Percentiles rank a stretch among this genome's conserved stretches.
Conservation (phyloP, 2,888 invertebrate species). For the Hypolimnas misippus region DNA sequence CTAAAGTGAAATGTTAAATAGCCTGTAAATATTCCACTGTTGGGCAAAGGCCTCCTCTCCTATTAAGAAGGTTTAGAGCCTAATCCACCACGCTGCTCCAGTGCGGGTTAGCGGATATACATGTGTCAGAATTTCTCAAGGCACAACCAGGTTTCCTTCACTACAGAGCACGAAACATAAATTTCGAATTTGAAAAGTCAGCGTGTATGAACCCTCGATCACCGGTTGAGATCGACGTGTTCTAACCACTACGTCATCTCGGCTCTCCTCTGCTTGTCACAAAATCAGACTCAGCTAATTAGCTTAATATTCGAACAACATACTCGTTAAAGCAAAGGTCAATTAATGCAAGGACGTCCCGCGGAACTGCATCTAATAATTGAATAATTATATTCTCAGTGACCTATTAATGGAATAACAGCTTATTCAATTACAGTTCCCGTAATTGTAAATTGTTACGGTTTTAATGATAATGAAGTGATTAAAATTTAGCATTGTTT, state of each 20-base stretch:
- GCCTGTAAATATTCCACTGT: too few relatives aligned
- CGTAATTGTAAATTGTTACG: background rate
- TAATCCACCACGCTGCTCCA: too few relatives aligned
- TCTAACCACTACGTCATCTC: background rate
- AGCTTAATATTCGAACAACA: slow-evolving; percentile 19
- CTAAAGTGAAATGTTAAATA: too few relatives aligned
- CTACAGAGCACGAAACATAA: too few relatives aligned
- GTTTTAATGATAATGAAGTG: background rate
- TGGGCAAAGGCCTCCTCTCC: too few relatives aligned
- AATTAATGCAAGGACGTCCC: slow-evolving; percentile 34
- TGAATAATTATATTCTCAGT: slow-evolving; percentile 15
- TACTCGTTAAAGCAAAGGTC: slow-evolving; percentile 25
- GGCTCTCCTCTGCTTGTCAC: background rate
- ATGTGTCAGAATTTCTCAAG: too few relatives aligned
- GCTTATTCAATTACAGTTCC: background rate
- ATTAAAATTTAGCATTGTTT: background rate
- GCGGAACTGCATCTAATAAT: slow-evolving; percentile 24
- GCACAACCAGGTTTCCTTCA: too few relatives aligned
- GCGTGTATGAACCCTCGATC: too few relatives aligned
- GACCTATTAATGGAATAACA: slow-evolving; percentile 1
- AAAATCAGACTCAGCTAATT: slow-evolving; percentile 20
- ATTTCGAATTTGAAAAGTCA: too few relatives aligned
- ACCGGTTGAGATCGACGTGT: too few relatives aligned
- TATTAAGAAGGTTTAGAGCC: too few relatives aligned
- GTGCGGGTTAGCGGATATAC: too few relatives aligned